These are phyloP conservation scores for Scyliorhinus canicula DNA, from an alignment of 2,797 vertebrate genomes.

Conservation along the genomic window DNA sequence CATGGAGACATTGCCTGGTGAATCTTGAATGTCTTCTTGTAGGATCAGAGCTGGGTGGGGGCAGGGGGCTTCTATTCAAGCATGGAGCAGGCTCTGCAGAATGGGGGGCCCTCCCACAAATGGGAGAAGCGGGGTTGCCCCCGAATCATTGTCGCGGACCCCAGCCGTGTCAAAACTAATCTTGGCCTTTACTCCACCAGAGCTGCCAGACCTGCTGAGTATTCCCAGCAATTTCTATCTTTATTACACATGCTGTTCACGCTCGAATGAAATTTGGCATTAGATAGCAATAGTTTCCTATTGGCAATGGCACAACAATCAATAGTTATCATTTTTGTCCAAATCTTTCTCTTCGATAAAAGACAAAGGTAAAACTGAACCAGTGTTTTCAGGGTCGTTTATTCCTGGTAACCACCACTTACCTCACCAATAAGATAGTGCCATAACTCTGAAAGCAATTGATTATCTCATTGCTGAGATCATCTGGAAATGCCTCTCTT, in stretches of 20 bases:
- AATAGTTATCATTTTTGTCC: background rate
- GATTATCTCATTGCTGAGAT: conserved; percentile 62
- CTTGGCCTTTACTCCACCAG: too few species aligned
- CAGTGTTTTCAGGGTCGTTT: background rate
- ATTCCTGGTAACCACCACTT: background rate
- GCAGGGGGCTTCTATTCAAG: too few species aligned
- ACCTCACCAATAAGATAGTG: conserved; percentile 64
- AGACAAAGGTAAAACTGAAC: background rate
- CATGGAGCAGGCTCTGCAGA: too few species aligned
- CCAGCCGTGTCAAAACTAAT: too few species aligned
- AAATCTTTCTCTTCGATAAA: background rate
- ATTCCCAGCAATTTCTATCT: too few species aligned
- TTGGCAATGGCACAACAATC: background rate
- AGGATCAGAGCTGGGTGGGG: too few species aligned
- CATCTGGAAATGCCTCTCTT: conserved; percentile 62
- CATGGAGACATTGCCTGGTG: too few species aligned
- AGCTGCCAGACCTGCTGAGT: too few species aligned
- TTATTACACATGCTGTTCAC: background rate
- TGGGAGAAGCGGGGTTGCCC: too few species aligned
- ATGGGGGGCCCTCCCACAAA: too few species aligned
- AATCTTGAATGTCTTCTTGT: too few species aligned
- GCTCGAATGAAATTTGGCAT: background rate
- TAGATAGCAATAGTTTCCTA: background rate
- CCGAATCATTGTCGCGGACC: too few species aligned
- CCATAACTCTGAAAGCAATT: conserved; percentile 61